A percentile compares a stretch with the other conserved stretches of the same genome.
phyloP scores from a whole-genome alignment of 2,888 invertebrate genomes.

The Panorpa germanica region DNA sequence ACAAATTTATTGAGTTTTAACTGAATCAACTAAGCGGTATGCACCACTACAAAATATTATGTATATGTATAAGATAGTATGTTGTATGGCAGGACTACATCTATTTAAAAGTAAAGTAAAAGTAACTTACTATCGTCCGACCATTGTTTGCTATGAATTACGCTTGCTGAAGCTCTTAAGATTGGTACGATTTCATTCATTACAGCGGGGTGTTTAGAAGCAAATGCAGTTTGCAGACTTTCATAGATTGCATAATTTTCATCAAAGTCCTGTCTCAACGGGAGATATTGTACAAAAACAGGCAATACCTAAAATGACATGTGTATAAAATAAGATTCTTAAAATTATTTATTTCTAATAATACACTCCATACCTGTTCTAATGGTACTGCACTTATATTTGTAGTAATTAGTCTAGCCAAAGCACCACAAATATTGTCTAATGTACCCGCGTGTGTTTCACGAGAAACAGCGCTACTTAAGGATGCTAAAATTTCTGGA shows the following conservation, averaged over 20 bases:
- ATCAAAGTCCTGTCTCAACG: conserved; percentile 51
- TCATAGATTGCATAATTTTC: conserved; percentile 52
- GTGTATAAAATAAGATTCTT: conserved; percentile 5
- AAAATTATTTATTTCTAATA: too few species aligned
- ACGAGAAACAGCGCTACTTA: conserved; percentile 42
- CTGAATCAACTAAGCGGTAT: too few species aligned
- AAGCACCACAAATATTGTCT: conserved; percentile 63
- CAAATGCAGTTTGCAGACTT: conserved; percentile 36
- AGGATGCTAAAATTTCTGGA: conserved; percentile 38
- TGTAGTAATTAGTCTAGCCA: conserved; percentile 49
- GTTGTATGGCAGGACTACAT: too few species aligned
- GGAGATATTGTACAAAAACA: conserved; percentile 47
- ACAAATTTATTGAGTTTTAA: too few species aligned
- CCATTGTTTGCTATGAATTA: too few species aligned
- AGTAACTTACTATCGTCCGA: too few species aligned
- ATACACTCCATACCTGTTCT: conserved; percentile 34
- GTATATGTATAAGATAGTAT: too few species aligned
- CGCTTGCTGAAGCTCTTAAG: too few species aligned
- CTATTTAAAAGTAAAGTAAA: too few species aligned
- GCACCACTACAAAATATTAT: too few species aligned
- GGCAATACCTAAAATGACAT: conserved; percentile 36
- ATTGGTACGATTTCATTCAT: too few species aligned
- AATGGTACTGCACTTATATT: conserved; percentile 44
- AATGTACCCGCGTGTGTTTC: conserved; percentile 45
- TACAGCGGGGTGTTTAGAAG: too few species aligned